These are phyloP conservation scores for Oxygymnocypris stewartii DNA, from an alignment of 2,113 vertebrate species.

Conservation along the genomic window DNA sequence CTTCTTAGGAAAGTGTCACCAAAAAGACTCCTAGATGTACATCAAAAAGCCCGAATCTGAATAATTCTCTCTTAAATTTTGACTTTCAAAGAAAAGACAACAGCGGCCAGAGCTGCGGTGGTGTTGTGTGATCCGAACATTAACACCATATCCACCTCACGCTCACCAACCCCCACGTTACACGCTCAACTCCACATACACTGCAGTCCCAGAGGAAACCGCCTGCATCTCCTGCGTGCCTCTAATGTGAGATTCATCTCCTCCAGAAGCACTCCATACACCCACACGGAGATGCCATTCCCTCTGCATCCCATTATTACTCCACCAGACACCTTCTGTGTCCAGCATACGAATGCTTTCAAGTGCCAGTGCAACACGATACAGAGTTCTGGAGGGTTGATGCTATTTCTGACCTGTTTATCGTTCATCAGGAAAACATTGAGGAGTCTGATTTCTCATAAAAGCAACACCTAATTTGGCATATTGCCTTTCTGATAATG, in stretches of 20 bases:
- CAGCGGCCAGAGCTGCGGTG: neutral
- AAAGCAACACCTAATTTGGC: neutral
- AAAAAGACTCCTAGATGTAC: neutral
- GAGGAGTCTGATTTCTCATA: neutral
- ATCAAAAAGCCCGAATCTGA: neutral
- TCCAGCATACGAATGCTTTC: neutral
- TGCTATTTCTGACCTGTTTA: neutral
- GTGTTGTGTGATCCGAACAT: neutral
- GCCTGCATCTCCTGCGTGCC: conserved; percentile 62
- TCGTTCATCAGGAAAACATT: neutral
- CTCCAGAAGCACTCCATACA: conserved; percentile 9
- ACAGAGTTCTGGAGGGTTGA: neutral
- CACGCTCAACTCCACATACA: conserved; percentile 31
- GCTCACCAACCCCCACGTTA: conserved; percentile 50
- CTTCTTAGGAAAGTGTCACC: neutral
- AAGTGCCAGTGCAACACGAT: neutral
- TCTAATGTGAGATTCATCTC: conserved; percentile 24
- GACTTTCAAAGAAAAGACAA: neutral
- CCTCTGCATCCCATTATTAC: conserved; percentile 66
- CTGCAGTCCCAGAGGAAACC: conserved; percentile 69
- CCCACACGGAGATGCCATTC: conserved; percentile 51
- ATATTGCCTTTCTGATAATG: neutral
- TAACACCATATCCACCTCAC: conserved; percentile 66
- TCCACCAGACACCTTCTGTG: conserved; percentile 31
- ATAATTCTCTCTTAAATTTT: neutral